Conservation (phyloP, 2,113 vertebrate genomes). For the Poeciliopsis occidentalis region DNA sequence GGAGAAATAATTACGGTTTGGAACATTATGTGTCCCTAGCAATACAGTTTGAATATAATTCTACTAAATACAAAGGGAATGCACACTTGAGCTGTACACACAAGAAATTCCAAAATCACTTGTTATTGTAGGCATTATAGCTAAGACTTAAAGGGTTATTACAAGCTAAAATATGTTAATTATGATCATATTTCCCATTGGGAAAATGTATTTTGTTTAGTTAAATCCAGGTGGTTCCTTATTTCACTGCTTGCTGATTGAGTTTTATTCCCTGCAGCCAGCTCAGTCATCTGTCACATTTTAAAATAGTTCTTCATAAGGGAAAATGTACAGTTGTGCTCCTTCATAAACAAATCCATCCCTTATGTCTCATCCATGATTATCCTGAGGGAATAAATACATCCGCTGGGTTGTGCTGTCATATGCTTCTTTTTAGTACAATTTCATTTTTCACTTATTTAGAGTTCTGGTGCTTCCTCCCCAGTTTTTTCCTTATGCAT, state of each 20-base stretch:
- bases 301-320: neutral
- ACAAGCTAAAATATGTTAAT: neutral
- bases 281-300: neutral
- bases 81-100: too few relatives aligned
- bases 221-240: neutral
- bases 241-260: neutral
- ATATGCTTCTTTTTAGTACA: neutral
- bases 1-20: too few relatives aligned
- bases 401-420: neutral
- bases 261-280: neutral
- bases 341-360: neutral
- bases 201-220: neutral
- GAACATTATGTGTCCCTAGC: too few relatives aligned
- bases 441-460: neutral
- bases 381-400: neutral
- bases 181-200: neutral
- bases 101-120: too few relatives aligned
- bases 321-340: neutral
- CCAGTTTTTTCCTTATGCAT: neutral
- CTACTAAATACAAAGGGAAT: too few relatives aligned
- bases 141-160: too few relatives aligned
- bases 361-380: neutral
- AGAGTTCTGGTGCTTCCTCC: neutral
- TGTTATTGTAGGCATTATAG: too few relatives aligned
- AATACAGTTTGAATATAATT: too few relatives aligned